Conservation (phyloP, 2,888 invertebrate genomes). For the Holacanthella duospinosa region DNA sequence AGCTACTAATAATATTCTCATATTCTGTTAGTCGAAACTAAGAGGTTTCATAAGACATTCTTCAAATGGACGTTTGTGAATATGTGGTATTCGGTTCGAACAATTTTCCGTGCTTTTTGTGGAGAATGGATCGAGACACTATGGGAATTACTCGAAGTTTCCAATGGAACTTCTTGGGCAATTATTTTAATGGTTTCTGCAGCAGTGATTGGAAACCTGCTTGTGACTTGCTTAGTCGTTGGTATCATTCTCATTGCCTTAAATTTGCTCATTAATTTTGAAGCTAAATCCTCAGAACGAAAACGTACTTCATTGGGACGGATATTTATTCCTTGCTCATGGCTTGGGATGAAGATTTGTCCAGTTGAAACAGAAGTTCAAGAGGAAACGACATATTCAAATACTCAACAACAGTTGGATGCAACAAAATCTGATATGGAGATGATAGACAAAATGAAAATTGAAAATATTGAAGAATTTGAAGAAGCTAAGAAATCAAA, state of each 20-base stretch:
- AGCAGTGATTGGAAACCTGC: background rate
- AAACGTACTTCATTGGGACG: background rate
- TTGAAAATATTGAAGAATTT: background rate
- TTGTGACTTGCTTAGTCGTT: background rate
- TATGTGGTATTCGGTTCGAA: too few species aligned
- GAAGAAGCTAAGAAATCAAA: background rate
- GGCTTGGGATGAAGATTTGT: background rate
- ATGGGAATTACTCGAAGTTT: background rate
- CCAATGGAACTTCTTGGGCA: background rate
- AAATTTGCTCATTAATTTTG: background rate
- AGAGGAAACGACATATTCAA: too few species aligned
- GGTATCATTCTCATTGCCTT: background rate
- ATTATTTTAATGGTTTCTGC: background rate
- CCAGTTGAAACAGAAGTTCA: too few species aligned
- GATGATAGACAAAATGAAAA: background rate
- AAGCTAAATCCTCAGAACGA: background rate
- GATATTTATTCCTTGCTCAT: background rate
- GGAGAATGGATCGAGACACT: conserved; percentile 1
- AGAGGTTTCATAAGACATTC: too few species aligned
- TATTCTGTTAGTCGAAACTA: too few species aligned
- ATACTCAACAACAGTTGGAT: too few species aligned
- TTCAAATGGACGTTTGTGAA: too few species aligned
- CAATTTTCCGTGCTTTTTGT: background rate
- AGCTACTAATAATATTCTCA: too few species aligned
- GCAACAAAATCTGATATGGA: background rate